A percentile compares a stretch with the other conserved stretches of the same genome.
These are phyloP conservation scores for Mormyrus iriodes DNA, from an alignment of 2,113 vertebrate genomes.

Conservation along the genomic window DNA sequence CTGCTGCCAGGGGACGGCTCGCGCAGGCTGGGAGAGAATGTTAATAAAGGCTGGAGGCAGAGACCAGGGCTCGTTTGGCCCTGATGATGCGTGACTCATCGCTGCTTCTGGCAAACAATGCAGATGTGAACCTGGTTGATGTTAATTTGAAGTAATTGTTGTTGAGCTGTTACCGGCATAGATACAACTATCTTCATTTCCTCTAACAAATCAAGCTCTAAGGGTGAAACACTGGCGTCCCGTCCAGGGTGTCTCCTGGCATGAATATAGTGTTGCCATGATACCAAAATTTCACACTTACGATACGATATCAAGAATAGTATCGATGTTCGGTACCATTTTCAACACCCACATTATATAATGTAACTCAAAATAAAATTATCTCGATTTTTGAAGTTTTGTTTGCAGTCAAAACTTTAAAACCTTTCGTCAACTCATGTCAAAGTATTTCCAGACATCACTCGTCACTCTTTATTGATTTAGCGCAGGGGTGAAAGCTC, in stretches of 20 bases:
- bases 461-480: not conserved
- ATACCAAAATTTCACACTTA: not conserved
- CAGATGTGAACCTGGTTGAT: not conserved
- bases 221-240: not conserved
- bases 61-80: not conserved
- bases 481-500: not conserved
- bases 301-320: not conserved
- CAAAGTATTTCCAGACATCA: not conserved
- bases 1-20: not conserved
- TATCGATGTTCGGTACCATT: not conserved
- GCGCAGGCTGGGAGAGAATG: not conserved
- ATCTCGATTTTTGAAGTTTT: not conserved
- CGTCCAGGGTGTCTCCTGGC: too few species aligned
- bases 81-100: not conserved
- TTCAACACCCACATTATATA: not conserved
- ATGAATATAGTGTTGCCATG: too few species aligned
- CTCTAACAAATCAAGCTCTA: not conserved
- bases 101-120: not conserved
- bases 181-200: not conserved
- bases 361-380: not conserved
- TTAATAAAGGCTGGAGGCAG: not conserved
- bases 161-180: not conserved
- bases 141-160: not conserved
- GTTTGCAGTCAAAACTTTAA: not conserved
- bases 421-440: not conserved